Base-by-base conservation (phyloP, 2,797 vertebrate genomes). In the Florisuga fusca region DNA sequence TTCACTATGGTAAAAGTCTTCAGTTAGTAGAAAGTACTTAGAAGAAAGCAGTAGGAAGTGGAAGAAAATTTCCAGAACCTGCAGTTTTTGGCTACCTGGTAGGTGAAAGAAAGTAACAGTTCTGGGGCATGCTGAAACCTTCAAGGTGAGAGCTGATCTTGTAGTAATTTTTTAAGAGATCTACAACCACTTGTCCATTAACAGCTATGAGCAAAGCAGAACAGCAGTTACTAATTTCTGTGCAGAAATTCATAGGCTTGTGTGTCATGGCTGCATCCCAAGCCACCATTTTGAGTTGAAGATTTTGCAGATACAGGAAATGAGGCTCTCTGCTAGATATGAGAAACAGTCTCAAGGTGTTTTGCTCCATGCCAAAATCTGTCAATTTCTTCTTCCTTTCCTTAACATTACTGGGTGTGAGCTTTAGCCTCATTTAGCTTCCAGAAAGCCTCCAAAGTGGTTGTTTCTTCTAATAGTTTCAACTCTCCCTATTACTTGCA, bases 41-140 rank as follows among this genome's bases (percentile, higher is more conserved):
- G 46, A 91, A 90, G 58, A 85, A 90, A 87, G 58, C 31, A 89
- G 54, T 55, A 75, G 34, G 23, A 91, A 86, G 15, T 69, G 69
- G 73, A 92, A 57, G 45, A 57, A 80, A 63, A 75, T 71, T 80
- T 84, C 76, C 62, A 95, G 54, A 58, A 94, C 48, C 82, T 92
- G 76, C 27, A 84, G 27, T 18, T 96, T 87, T 85, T 90, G 43
- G 73, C 57, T 87, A 15, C 29, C 53, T 57, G 51, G 48, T 38
- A 10, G 33, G 25, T 78, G 85, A 88, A 82, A 87, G 36, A 45
- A 88, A 93, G 38, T 43, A 15, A 85, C 38, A 75, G 13, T 66
- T 84, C 23, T 78, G 86, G 41, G 50, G 54, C 45, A n/a, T 68
- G 68, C 50, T 57, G 54, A 87, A 94, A 84, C 27, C 46, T 75